Evolutionary conservation across 2,113 vertebrate species (phyloP), one percentile per base, ranked within the genome.

Genomic region (Poeciliopsis occidentalis): DNA sequence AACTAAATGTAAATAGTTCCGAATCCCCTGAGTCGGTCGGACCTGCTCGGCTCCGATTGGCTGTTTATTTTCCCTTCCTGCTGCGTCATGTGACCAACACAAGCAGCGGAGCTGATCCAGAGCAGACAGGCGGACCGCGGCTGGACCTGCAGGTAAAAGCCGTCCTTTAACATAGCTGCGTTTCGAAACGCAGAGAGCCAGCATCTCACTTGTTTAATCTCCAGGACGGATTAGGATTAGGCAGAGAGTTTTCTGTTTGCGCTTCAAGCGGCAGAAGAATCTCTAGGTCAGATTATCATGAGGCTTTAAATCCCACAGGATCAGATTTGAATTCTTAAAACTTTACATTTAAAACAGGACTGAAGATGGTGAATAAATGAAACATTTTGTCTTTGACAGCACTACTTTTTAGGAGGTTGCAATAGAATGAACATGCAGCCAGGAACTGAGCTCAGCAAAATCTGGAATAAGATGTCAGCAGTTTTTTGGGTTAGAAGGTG

Each of bases 1-100:
- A 15, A 15, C 12, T 15, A 12, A 41, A 12, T 41, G 3, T 41
- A 41, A 41, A 3, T 37, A 37, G 34, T 37, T 37, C 34, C 11
- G 34, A 37, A 37, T 37, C 34, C 41, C 4, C 27, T 31, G 67
- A n/a, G 24, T 68, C 67, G 24, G 44, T 29, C 4, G 67, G 68
- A 60, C 31, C 44, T 3, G 10, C 60, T 47, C 39, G 1, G 60
- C 39, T 63, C 26, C 64, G 70, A 72, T 63, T 72, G 70, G 70
- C 60, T 64, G 70, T n/a, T 24, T 4, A 7, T 47, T 47, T 47
- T 15, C 37, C 24, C 70, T 29, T 64, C 39, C 70, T 72, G n/a
- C 12, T 71, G 4, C 2, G 19, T 72, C 70, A 72, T 26, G 70
- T 64, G 70, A 44, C 30, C 8, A 31, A 11, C 66, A 31, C 17